These are phyloP conservation scores for Cosmia trapezina DNA, from an alignment of 2,888 invertebrate species.

Conservation along the genomic window DNA sequence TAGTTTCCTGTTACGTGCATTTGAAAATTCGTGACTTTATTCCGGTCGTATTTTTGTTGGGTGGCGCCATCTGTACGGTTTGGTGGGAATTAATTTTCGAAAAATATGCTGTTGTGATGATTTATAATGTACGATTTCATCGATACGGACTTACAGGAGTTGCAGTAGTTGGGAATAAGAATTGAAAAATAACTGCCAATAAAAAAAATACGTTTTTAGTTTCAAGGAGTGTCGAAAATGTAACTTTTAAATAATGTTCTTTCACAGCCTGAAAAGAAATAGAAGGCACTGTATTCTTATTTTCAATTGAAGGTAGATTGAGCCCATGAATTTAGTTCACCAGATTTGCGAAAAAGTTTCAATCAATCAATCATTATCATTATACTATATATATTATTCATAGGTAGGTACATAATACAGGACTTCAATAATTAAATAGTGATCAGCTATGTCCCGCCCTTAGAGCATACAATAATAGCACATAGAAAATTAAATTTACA, in stretches of 20 bases:
- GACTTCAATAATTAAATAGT: too few species aligned
- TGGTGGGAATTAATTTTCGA: slow-evolving; percentile 18
- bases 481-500: too few species aligned
- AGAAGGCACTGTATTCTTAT: not conserved
- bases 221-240: not conserved
- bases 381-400: too few species aligned
- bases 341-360: not conserved
- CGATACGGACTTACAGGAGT: not conserved
- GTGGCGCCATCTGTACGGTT: slow-evolving; percentile 46
- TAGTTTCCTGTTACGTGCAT: slow-evolving; percentile 57
- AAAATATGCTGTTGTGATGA: slow-evolving; percentile 11
- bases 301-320: not conserved
- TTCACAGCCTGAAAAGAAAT: not conserved
- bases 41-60: slow-evolving; percentile 36
- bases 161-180: not conserved
- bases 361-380: too few species aligned
- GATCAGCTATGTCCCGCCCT: too few species aligned
- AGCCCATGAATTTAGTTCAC: not conserved
- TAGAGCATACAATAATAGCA: too few species aligned
- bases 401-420: too few species aligned
- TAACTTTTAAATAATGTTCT: not conserved
- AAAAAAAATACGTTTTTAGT: not conserved
- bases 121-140: not conserved
- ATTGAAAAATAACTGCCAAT: not conserved
- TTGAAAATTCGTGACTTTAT: slow-evolving; percentile 58